Conservation (phyloP, 2,888 invertebrate species). For the Andrena fulva region DNA sequence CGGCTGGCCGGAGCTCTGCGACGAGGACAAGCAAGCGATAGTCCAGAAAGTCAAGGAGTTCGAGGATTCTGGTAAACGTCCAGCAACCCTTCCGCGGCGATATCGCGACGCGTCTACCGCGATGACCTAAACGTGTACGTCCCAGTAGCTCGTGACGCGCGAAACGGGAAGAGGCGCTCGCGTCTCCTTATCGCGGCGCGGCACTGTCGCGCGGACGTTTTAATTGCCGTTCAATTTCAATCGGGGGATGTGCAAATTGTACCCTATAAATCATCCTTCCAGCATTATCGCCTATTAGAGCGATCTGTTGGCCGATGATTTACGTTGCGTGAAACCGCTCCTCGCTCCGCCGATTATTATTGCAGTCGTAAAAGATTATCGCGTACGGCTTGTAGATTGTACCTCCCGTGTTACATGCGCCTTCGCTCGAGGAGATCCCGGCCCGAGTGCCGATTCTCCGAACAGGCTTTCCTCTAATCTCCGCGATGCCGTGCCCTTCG, state of each 20-base stretch:
- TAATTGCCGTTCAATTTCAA: constrained; percentile 56
- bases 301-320: constrained; percentile 36
- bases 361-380: constrained; percentile 12
- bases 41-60: constrained; percentile 88
- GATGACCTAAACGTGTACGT: background rate
- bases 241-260: constrained; percentile 51
- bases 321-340: constrained; percentile 34
- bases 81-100: background rate
- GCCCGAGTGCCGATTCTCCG: background rate
- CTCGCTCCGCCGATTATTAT: constrained; percentile 15
- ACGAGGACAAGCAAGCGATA: constrained; percentile 89
- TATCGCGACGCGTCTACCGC: background rate
- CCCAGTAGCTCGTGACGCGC: background rate
- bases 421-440: background rate
- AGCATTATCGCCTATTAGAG: constrained; percentile 41
- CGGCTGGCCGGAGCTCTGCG: constrained; percentile 89
- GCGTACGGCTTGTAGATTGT: background rate
- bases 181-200: constrained; percentile 23
- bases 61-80: constrained; percentile 84
- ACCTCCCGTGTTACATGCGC: background rate
- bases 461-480: too few relatives aligned
- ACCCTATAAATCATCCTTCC: constrained; percentile 51
- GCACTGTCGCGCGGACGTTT: constrained; percentile 19
- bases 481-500: too few relatives aligned
- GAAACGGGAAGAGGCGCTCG: constrained; percentile 1